phyloP scores from a whole-genome alignment of 2,888 invertebrate species.

The Harpalus rufipes region DNA sequence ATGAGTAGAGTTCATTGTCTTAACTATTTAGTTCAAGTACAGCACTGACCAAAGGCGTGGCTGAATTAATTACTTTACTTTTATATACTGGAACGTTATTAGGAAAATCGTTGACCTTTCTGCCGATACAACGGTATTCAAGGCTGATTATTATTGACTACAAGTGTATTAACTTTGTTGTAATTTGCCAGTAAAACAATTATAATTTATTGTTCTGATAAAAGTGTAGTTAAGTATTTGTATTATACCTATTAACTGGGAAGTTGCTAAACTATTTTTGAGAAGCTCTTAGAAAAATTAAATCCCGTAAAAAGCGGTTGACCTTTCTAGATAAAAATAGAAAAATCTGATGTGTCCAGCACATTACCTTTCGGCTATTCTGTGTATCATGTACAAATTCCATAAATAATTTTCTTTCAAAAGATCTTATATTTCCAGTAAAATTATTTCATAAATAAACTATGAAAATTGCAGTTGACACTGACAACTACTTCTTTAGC shows the following conservation, averaged over 20 bases:
- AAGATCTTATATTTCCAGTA: too few species aligned
- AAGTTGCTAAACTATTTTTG: neutral
- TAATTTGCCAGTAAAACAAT: neutral
- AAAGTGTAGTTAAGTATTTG: neutral
- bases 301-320: neutral
- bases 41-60: constrained; percentile 54
- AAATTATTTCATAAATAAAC: too few species aligned
- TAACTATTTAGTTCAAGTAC: constrained; percentile 58
- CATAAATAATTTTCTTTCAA: too few species aligned
- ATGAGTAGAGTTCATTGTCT: constrained; percentile 57
- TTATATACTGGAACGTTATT: constrained; percentile 20
- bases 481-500: too few species aligned
- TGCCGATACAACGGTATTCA: neutral
- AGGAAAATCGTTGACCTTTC: neutral
- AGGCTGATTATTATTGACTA: neutral
- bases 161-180: constrained; percentile 15
- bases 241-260: neutral
- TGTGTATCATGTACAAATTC: too few species aligned
- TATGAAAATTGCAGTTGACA: too few species aligned
- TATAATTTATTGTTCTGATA: neutral
- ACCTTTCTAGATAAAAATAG: neutral
- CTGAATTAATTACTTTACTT: constrained; percentile 39
- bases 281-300: neutral
- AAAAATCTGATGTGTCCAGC: too few species aligned
- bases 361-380: too few species aligned